These are phyloP conservation scores for Ceratina calcarata DNA, from an alignment of 1,140 invertebrate species.

Conservation along the genomic window DNA sequence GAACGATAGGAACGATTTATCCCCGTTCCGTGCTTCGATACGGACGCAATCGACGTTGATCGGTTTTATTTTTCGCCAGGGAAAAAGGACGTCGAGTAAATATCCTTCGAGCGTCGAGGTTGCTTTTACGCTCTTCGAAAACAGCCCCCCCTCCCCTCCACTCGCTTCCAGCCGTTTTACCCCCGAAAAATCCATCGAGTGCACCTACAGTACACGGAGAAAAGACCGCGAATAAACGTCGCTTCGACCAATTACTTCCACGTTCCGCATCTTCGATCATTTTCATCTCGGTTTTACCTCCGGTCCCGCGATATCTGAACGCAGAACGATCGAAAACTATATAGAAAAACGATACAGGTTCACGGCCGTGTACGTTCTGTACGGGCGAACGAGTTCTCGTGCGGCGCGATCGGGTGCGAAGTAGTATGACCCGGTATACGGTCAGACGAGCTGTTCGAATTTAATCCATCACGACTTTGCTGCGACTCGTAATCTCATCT, in stretches of 20 bases:
- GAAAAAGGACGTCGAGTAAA: constrained; percentile 22
- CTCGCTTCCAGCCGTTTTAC: not conserved
- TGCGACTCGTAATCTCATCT: no score
- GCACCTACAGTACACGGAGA: not conserved
- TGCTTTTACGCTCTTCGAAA: constrained; percentile 4
- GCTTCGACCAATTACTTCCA: not conserved
- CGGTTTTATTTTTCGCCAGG: constrained; percentile 32
- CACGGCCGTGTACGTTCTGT: not conserved
- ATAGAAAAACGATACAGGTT: not conserved
- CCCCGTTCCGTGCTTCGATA: not conserved
- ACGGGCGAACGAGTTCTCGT: not conserved
- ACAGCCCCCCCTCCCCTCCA: not conserved
- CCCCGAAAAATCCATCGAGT: not conserved
- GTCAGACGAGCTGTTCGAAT: not conserved
- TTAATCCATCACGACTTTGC: no score
- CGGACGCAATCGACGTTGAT: constrained; percentile 34
- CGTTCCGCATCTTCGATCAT: not conserved
- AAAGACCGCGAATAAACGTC: not conserved
- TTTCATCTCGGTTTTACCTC: not conserved
- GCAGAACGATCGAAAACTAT: not conserved
- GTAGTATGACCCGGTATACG: not conserved
- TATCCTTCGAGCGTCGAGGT: constrained; percentile 46
- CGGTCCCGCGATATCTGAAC: not conserved
- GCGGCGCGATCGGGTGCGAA: not conserved
- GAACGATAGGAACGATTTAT: constrained; percentile 36